Evolutionary conservation across 2,888 invertebrate species (phyloP), one percentile per base, ranked within the genome.

Genomic region (Aleiodes alternator): DNA sequence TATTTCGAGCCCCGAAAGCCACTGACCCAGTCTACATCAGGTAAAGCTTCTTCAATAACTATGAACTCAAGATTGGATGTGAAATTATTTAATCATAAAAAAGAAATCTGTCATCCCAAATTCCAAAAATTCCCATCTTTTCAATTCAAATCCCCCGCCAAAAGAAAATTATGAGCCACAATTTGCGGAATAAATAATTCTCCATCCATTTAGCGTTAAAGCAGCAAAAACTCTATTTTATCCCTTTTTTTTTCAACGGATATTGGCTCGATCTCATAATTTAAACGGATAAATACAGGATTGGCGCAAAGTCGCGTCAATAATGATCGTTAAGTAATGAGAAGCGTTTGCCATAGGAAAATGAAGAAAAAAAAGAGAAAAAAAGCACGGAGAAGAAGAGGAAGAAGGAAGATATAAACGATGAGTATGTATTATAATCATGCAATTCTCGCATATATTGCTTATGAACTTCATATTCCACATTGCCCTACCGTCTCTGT

Each of bases 251-350:
- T 12, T 59, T 69, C 74, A 73, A 81, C 83, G 84, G 87, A 88
- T 86, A 88, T 87, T 86, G 83, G 82, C 81, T 83, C 83, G 83
- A 68, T 72, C 77, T 82, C 84, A 81, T 85, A 86, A 87, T 86
- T 84, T 84, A 82, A 79, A 75, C 64, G 69, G 74, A 75, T 83
- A 82, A 84, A 82, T 81, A 83, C 78, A 79, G 77, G 78, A 78
- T 59, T 64, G 68, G 86, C 82, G 83, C 81, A 82, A 86, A 86
- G 85, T 88, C 85, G 85, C 84, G 84, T 83, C 82, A 84, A 86
- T 88, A 86, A 87, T 84, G 86, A 85, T 81, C 80, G 81, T 82
- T 85, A 87, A 87, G 84, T 86, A 86, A 86, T 84, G 86, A 87
- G 82, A 80, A 76, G 79, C 66, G 76, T 76, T 23, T 48, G 14